These are phyloP conservation scores for Prionace glauca DNA, from an alignment of 2,797 vertebrate genomes.

Conservation along the genomic window DNA sequence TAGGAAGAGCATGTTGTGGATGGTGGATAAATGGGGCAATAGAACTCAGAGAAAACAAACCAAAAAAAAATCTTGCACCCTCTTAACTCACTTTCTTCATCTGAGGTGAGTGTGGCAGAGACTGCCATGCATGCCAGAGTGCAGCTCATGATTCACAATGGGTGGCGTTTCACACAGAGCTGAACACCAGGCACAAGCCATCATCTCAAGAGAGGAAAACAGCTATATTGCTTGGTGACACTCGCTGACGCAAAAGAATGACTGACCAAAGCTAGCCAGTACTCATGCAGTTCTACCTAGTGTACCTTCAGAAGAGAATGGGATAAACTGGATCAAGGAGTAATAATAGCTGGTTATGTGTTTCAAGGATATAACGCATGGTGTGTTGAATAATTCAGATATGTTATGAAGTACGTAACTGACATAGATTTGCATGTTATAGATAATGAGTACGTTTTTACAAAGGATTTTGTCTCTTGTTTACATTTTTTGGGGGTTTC, in stretches of 20 bases:
- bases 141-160: too few species aligned
- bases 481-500: not conserved
- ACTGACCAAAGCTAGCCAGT: not conserved
- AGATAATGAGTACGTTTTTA: not conserved
- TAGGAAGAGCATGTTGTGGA: not conserved
- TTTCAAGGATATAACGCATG: not conserved
- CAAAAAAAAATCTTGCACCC: not conserved
- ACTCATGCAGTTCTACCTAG: not conserved
- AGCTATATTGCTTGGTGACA: not conserved
- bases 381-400: not conserved
- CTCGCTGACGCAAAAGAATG: not conserved
- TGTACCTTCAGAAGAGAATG: not conserved
- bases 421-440: not conserved
- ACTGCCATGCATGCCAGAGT: too few species aligned
- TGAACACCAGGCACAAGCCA: too few species aligned
- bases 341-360: not conserved
- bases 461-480: not conserved
- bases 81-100: too few species aligned
- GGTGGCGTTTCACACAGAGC: too few species aligned
- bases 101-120: too few species aligned
- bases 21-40: not conserved
- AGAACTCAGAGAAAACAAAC: not conserved
- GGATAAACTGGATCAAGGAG: not conserved
- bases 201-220: too few species aligned
- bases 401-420: not conserved